phyloP scores from a whole-genome alignment of 2,888 invertebrate species.

The Epinotia bilunana region DNA sequence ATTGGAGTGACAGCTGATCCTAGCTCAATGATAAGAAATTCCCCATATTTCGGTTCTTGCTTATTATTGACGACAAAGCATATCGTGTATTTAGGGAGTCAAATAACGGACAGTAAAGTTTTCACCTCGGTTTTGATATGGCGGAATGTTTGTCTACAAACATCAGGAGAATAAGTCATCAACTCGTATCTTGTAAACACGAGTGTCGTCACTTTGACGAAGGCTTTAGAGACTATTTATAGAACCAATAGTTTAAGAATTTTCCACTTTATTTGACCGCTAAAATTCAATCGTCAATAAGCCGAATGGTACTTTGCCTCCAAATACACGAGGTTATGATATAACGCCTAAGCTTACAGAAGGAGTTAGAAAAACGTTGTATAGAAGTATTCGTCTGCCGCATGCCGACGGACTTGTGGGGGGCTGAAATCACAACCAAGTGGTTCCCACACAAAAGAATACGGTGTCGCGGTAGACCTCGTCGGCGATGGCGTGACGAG shows the following conservation, averaged over 20 bases:
- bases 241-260: slow-evolving; percentile 22
- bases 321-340: not conserved
- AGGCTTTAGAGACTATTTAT: slow-evolving; percentile 28
- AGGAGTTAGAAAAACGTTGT: not conserved
- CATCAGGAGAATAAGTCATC: slow-evolving; percentile 36
- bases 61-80: not conserved
- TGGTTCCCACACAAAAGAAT: too few species aligned
- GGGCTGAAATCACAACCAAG: too few species aligned
- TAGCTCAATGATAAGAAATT: too few species aligned
- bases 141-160: slow-evolving; percentile 32
- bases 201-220: slow-evolving; percentile 2
- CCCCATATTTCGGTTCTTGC: too few species aligned
- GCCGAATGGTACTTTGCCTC: slow-evolving; percentile 47
- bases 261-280: slow-evolving; percentile 36
- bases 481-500: too few species aligned
- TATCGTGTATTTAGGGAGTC: not conserved
- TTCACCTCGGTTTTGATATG: slow-evolving; percentile 22
- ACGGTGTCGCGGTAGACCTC: too few species aligned
- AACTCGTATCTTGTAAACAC: slow-evolving; percentile 21
- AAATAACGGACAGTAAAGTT: slow-evolving; percentile 1
- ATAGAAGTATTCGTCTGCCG: too few species aligned
- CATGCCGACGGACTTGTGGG: too few species aligned
- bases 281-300: slow-evolving; percentile 16
- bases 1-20: too few species aligned
- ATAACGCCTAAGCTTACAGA: not conserved